Evolutionary conservation across 2,888 invertebrate species (phyloP), one percentile per base, ranked within the genome.

Genomic region (Brachynemurus nebulosus): DNA sequence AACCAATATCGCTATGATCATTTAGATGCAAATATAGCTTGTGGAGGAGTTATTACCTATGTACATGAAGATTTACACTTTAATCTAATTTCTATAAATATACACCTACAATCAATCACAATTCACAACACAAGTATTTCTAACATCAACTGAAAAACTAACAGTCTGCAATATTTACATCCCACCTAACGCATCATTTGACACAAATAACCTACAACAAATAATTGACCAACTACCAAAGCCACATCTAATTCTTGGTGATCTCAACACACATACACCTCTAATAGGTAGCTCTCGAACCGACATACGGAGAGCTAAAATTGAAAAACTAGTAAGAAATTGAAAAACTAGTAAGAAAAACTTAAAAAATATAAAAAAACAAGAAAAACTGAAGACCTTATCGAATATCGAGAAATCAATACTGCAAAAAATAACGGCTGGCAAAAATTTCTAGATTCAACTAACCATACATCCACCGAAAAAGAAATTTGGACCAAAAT

Each of bases 21-120:
- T 8, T 4, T 12, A 12, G 33, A 17, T n/a, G 20, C 9, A 2
- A 30, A 17, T 8, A 27, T 34, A n/a, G 52, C 50, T 7, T 49
- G 49, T 33, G 53, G 53, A 8, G 51, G 47, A 4, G 50, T 53
- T 3, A 40, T 45, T 9, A 53, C 45, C 2, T 47, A 45, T 21
- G 23, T 49, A 7, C 36, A 46, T 14, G 42, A 45, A 17, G 44
- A 47, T 30, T 40, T 48, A 3, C 33, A 37, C 4, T 20, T 8
- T 18, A 14, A 47, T n/a, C 39, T 49, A 47, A 23, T 48, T 2
- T 8, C 12, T 4, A 7, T 52, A 2, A 38, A 36, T 7, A 45
- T 47, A 6, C 30, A 44, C 8, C 7, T 49, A 2, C 50, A 53
- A 46, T 46, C 46, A 8, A 38, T 47, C 14, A 51, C n/a, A n/a